Percentiles rank a stretch among this genome's conserved stretches.
Evolutionary conservation across 1,140 invertebrate genomes (phyloP).

Genomic region (Teleogryllus occipitalis): DNA sequence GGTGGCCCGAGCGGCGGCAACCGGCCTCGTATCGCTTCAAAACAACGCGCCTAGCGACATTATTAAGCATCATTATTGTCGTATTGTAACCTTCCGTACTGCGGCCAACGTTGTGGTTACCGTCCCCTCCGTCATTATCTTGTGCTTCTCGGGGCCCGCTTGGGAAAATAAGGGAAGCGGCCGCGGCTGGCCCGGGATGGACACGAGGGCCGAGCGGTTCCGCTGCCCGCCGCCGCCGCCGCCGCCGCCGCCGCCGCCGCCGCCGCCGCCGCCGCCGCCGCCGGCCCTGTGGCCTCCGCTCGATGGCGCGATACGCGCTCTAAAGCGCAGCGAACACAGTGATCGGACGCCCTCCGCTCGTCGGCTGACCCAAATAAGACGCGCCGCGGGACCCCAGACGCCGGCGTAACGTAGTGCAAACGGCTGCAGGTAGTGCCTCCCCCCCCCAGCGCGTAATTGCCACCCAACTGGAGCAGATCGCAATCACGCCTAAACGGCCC

Average conservation of each 20-base stretch:
- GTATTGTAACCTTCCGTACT: conserved; percentile 20
- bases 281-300: too few relatives aligned
- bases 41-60: conserved; percentile 19
- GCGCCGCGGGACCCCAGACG: not conserved
- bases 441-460: not conserved
- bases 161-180: not conserved
- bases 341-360: not conserved
- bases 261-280: too few relatives aligned
- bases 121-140: not conserved
- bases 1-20: not conserved
- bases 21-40: conserved; percentile 7
- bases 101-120: conserved; percentile 21
- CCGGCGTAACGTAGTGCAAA: not conserved
- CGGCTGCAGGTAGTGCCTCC: not conserved
- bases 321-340: not conserved
- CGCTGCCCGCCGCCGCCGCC: not conserved
- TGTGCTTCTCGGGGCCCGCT: not conserved
- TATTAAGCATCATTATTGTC: conserved; percentile 24
- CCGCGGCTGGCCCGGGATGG: too few relatives aligned
- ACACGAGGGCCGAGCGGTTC: too few relatives aligned
- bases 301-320: not conserved
- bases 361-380: too few relatives aligned
- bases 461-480: not conserved
- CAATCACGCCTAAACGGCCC: not conserved
- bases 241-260: too few relatives aligned